These are phyloP conservation scores for Griposia aprilina DNA, from an alignment of 2,888 invertebrate genomes.

Conservation along the genomic window DNA sequence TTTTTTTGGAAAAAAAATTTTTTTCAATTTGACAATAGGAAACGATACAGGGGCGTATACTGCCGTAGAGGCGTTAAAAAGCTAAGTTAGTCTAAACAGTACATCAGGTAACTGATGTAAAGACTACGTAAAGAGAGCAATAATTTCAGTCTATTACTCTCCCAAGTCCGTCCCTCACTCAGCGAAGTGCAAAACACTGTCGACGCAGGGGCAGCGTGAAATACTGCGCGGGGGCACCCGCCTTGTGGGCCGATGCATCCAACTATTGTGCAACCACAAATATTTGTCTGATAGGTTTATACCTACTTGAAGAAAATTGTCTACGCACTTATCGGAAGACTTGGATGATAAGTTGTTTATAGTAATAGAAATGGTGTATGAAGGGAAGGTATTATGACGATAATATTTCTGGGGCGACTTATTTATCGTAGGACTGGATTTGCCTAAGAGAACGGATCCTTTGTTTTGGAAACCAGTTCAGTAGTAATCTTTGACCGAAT, in stretches of 20 bases:
- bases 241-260: constrained; percentile 81
- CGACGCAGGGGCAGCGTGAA: constrained; percentile 80
- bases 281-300: constrained; percentile 67
- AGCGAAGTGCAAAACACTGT: constrained; percentile 88
- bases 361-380: constrained; percentile 36
- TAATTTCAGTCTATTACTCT: background rate
- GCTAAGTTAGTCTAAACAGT: background rate
- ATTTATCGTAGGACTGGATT: constrained; percentile 6
- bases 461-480: background rate
- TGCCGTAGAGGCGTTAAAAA: background rate
- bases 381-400: constrained; percentile 12
- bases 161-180: constrained; percentile 72
- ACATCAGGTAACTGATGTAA: background rate
- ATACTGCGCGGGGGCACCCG: constrained; percentile 83
- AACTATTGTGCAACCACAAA: constrained; percentile 68
- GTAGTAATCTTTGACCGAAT: background rate
- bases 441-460: background rate
- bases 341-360: constrained; percentile 52
- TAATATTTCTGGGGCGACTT: constrained; percentile 19
- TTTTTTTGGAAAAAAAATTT: background rate
- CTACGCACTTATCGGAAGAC: constrained; percentile 55
- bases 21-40: background rate
- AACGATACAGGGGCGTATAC: background rate
- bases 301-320: constrained; percentile 65
- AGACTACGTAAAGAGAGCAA: background rate